A percentile compares a stretch with the other conserved stretches of the same genome.
phyloP scores from a whole-genome alignment of 30 jellyfish, hydroid and myxozoan genomes.

The Nemopilema nomurai region DNA sequence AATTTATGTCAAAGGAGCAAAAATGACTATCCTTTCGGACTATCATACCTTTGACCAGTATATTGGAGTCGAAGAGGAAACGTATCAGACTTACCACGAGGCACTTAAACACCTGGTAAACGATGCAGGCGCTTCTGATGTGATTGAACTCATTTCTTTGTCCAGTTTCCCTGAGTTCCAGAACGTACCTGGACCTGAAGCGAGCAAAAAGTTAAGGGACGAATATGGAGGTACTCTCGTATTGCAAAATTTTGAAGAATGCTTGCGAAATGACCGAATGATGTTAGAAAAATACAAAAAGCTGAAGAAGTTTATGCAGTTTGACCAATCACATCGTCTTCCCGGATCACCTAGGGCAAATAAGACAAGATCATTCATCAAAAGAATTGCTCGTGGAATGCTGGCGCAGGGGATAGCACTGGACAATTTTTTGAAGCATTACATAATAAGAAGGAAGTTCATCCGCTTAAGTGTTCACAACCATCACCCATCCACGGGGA shows the following conservation, averaged over 20 bases:
- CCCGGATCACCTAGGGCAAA: slow-evolving; percentile 46
- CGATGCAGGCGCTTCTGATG: slow-evolving; percentile 46
- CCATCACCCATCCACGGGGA: slow-evolving; percentile 58
- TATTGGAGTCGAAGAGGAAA: slow-evolving; percentile 54
- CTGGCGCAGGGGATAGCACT: slow-evolving; percentile 66
- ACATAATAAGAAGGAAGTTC: slow-evolving; percentile 1
- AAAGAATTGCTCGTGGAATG: slow-evolving; percentile 55
- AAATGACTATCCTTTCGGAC: slow-evolving; percentile 44
- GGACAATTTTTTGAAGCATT: slow-evolving; percentile 48
- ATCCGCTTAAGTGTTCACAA: slow-evolving; percentile 62
- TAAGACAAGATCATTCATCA: slow-evolving; percentile 26
- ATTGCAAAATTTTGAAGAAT: slow-evolving; percentile 31
- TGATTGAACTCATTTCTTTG: slow-evolving; percentile 40
- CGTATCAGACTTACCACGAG: slow-evolving; percentile 32
- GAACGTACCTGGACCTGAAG: slow-evolving; percentile 9
- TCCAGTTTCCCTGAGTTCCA: slow-evolving; percentile 45
- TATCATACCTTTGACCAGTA: slow-evolving; percentile 66
- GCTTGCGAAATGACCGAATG: slow-evolving; percentile 3
- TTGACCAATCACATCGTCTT: slow-evolving; percentile 31
- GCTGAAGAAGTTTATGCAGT: slow-evolving; percentile 48
- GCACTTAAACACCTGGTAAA: slow-evolving; percentile 25
- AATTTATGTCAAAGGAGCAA: slow-evolving; percentile 44
- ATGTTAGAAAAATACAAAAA: slow-evolving; percentile 34
- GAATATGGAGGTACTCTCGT: slow-evolving; percentile 20
- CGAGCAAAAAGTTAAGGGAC: slow-evolving; percentile 15